Evolutionary conservation across 1,140 invertebrate species (phyloP).

Genomic region (Mizuhopecten yessoensis): DNA sequence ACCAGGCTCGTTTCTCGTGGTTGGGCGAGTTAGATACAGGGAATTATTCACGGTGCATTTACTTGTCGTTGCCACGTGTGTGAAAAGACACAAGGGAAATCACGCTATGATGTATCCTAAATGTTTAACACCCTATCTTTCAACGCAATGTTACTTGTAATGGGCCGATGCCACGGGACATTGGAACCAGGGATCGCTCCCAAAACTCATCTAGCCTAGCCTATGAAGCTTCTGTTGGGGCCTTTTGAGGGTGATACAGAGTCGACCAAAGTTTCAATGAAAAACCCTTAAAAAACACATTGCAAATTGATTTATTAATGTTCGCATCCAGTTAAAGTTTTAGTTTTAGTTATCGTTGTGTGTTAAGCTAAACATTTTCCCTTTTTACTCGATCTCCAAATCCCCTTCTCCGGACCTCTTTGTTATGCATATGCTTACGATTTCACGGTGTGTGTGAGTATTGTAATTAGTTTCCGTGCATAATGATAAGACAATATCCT

Average conservation of each 20-base stretch:
- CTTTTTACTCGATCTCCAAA: neutral
- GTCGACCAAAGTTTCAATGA: neutral
- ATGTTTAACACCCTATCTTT: constrained; percentile 43
- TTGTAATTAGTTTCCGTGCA: neutral
- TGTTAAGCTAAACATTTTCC: neutral
- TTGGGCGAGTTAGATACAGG: constrained; percentile 40
- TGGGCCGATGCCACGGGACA: constrained; percentile 43
- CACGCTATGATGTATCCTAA: constrained; percentile 12
- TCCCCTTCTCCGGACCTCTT: neutral
- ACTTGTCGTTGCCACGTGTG: constrained; percentile 52
- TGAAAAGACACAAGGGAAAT: constrained; percentile 55
- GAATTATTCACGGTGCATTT: constrained; percentile 55
- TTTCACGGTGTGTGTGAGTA: neutral
- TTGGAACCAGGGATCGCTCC: neutral
- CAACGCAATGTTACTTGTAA: constrained; percentile 53
- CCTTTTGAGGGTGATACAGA: neutral
- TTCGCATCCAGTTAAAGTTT: neutral
- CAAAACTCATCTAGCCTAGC: neutral
- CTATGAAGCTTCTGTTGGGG: neutral
- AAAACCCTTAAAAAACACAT: neutral
- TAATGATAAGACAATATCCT: neutral
- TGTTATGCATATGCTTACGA: constrained; percentile 1
- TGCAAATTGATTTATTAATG: neutral
- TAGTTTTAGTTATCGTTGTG: neutral
- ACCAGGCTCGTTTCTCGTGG: constrained; percentile 45